Base-by-base conservation (phyloP, 2,888 invertebrate species). In the Argyra leucocephala region DNA sequence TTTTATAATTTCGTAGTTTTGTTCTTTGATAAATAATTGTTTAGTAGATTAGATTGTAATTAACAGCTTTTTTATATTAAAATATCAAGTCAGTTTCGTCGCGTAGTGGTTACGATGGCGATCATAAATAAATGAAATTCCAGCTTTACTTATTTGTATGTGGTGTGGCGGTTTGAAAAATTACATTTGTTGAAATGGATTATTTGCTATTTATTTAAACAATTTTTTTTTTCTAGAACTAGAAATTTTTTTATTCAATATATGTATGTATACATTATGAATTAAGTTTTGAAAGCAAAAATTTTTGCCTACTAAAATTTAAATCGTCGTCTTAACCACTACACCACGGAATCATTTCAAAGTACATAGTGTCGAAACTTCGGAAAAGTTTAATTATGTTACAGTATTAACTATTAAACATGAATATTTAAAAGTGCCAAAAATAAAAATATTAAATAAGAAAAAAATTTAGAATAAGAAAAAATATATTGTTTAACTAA, bases 81-180 rank as follows among this genome's bases (percentile, higher is more conserved):
- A 18, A 18, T 15, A 48, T 48, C 48, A 48, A 48, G 48, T 48
- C 48, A 48, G 48, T 48, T 48, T 48, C 48, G 48, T 48, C 48
- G 48, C 48, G 48, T 48, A n/a, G 48, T 48, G 48, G 48, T 48
- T 48, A 48, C 48, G 48, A 48, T 48, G 48, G 48, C 48, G 48
- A 48, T 48, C n/a, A 15, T n/a, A 48, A 48, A 18, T 18, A 48
- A 48, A 48, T 48, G 9, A 2, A 31, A 31, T 48, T 18, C 48
- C 18, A 48, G 18, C 48, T 48, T 12, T 48, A 18, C 15, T 12
- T 3, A n/a, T 48, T 48, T 48, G 15, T 37, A 48, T 12, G 48
- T 48, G 48, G 48, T 48, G 48, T 48, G 48, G 48, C 48, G 48
- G 48, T 48, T 48, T 48, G 5, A 10, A 31, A 31, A 12, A 31